These are phyloP conservation scores for Tetraodon nigroviridis DNA, from an alignment of 2,113 vertebrate genomes.

Conservation along the genomic window DNA sequence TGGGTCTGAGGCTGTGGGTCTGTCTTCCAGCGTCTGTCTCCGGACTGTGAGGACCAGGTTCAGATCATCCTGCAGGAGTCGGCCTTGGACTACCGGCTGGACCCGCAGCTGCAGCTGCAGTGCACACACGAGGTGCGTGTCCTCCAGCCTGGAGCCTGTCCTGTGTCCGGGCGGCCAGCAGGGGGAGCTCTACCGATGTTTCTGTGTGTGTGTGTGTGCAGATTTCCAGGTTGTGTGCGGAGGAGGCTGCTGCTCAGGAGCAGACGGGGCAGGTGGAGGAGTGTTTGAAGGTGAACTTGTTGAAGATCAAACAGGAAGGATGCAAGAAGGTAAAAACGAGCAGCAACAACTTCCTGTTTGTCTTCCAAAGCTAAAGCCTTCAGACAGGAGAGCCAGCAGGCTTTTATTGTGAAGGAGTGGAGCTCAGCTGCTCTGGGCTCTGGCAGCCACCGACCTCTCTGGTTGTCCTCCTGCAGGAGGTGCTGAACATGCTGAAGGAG, in stretches of 20 bases:
- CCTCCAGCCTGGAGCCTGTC: not conserved
- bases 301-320: conserved; percentile 87
- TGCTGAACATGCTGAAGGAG: conserved; percentile 96
- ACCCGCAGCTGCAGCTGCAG: conserved; percentile 94
- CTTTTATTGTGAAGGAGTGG: too few relatives aligned
- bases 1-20: not conserved
- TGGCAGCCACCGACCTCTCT: too few relatives aligned
- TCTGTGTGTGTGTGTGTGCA: conserved; percentile 46
- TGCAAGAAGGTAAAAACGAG: conserved; percentile 86
- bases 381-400: too few relatives aligned
- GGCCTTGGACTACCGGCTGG: conserved; percentile 92
- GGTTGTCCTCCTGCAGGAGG: conserved; percentile 75
- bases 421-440: too few relatives aligned
- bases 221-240: conserved; percentile 88
- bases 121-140: conserved; percentile 84
- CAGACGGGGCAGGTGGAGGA: conserved; percentile 98
- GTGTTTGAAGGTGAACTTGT: conserved; percentile 93
- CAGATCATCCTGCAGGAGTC: conserved; percentile 94
- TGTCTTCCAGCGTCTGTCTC: conserved; percentile 82
- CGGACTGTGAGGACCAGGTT: conserved; percentile 97
- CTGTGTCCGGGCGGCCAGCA: too few relatives aligned
- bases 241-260: conserved; percentile 96
- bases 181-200: too few relatives aligned
- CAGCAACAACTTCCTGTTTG: not conserved
- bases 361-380: too few relatives aligned